phyloP scores from a whole-genome alignment of 2,113 vertebrate genomes.

The Prionailurus bengalensis region DNA sequence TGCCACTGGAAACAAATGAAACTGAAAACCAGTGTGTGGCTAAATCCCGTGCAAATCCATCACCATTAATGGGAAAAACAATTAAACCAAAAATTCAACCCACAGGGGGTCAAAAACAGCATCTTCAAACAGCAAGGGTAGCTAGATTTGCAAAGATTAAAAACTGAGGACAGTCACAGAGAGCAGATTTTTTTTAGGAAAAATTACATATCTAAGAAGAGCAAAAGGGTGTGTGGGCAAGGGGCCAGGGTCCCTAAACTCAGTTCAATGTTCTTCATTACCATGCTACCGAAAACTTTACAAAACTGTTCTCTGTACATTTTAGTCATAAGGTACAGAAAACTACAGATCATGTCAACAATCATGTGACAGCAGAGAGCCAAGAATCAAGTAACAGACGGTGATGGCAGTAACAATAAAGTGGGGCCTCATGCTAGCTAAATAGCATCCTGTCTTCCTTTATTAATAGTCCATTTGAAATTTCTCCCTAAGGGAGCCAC shows the following conservation, averaged over 20 bases:
- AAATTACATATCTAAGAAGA: conserved; percentile 6
- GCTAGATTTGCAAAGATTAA: conserved; percentile 43
- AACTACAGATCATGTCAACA: conserved; percentile 20
- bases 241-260: not conserved
- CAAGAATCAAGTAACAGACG: conserved; percentile 50
- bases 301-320: not conserved
- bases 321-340: not conserved
- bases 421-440: conserved; percentile 1
- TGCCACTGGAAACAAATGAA: conserved; percentile 66
- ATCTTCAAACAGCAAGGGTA: conserved; percentile 11
- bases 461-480: conserved; percentile 41
- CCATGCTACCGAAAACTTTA: not conserved
- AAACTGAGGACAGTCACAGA: conserved; percentile 37
- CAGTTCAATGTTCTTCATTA: not conserved
- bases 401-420: not conserved
- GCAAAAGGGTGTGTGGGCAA: not conserved
- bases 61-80: conserved; percentile 70
- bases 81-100: conserved; percentile 60
- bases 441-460: conserved; percentile 45
- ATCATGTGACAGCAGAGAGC: conserved; percentile 46
- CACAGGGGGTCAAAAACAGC: conserved; percentile 31
- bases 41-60: conserved; percentile 63
- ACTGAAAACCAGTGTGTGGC: conserved; percentile 60
- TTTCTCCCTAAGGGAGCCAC: not conserved
- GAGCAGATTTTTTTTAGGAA: not conserved